Percentiles rank a stretch among this genome's conserved stretches.
Conservation (phyloP, 1,140 invertebrate species). For the Samia ricini region DNA sequence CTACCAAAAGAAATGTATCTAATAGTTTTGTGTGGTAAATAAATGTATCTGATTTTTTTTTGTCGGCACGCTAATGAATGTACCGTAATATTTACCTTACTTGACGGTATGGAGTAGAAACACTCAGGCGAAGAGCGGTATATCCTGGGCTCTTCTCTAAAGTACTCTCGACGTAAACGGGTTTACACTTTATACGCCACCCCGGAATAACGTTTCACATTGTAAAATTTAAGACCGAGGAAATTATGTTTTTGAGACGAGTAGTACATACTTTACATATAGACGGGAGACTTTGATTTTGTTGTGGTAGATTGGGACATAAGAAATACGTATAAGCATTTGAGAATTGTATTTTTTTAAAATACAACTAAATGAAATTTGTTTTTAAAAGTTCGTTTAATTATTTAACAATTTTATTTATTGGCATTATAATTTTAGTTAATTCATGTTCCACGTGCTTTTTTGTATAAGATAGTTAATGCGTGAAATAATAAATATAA, state of each 20-base stretch:
- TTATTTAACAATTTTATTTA: too few relatives aligned
- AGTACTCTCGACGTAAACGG: conserved; percentile 38
- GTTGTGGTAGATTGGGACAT: not conserved
- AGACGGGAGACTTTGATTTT: not conserved
- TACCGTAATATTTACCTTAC: conserved; percentile 11
- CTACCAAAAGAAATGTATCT: not conserved
- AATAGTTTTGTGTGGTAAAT: not conserved
- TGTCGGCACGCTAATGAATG: conserved; percentile 25
- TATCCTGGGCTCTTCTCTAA: conserved; percentile 11
- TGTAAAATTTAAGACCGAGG: conserved; percentile 22
- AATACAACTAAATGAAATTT: too few relatives aligned
- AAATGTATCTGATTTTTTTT: not conserved
- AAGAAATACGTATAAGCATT: not conserved
- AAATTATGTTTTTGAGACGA: not conserved
- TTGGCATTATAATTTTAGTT: too few relatives aligned
- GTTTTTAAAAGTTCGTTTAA: too few relatives aligned
- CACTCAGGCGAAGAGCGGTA: conserved; percentile 19
- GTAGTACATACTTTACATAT: not conserved
- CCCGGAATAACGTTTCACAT: conserved; percentile 23
- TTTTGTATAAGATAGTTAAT: too few relatives aligned
- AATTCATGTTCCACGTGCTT: too few relatives aligned
- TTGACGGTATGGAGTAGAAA: conserved; percentile 22
- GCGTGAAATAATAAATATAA: too few relatives aligned
- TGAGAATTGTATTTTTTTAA: too few relatives aligned
- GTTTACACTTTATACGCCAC: conserved; percentile 22